Conservation (phyloP, 2,113 vertebrate genomes). For the Sciurus niger region DNA sequence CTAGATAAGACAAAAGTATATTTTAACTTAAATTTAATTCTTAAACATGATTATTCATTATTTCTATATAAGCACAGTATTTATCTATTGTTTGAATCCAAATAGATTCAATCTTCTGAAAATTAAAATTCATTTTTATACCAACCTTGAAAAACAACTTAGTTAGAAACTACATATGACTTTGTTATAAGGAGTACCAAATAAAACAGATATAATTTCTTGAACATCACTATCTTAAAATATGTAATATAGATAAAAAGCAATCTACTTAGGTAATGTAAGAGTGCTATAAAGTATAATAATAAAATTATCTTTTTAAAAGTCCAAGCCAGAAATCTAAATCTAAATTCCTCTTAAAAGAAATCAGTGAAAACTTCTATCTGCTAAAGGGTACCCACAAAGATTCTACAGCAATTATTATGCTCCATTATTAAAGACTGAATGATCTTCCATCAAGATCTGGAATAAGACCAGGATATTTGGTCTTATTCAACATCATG, state of each 20-base stretch:
- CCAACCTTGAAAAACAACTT: constrained; percentile 27
- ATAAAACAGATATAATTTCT: constrained; percentile 3
- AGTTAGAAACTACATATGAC: constrained; percentile 20
- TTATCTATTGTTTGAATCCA: constrained; percentile 50
- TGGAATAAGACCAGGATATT: neutral
- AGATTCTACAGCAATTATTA: neutral
- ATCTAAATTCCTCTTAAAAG: constrained; percentile 34
- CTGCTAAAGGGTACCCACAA: neutral
- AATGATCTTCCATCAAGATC: neutral
- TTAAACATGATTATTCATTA: constrained; percentile 52
- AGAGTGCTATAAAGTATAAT: neutral
- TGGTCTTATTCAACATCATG: neutral
- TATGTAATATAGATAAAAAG: neutral
- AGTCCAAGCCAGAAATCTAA: constrained; percentile 45
- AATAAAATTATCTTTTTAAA: constrained; percentile 47
- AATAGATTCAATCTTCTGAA: constrained; percentile 48
- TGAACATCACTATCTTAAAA: constrained; percentile 38
- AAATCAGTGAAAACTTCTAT: neutral
- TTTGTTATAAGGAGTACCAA: constrained; percentile 48
- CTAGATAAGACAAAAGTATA: constrained; percentile 88
- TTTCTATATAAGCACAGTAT: neutral
- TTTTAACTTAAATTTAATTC: constrained; percentile 71
- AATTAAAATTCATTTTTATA: constrained; percentile 53
- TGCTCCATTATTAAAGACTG: constrained; percentile 4
- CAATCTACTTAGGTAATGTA: constrained; percentile 27